These are phyloP conservation scores for Drosophila maculinotata DNA, from an alignment of 2,888 invertebrate genomes.

Conservation along the genomic window DNA sequence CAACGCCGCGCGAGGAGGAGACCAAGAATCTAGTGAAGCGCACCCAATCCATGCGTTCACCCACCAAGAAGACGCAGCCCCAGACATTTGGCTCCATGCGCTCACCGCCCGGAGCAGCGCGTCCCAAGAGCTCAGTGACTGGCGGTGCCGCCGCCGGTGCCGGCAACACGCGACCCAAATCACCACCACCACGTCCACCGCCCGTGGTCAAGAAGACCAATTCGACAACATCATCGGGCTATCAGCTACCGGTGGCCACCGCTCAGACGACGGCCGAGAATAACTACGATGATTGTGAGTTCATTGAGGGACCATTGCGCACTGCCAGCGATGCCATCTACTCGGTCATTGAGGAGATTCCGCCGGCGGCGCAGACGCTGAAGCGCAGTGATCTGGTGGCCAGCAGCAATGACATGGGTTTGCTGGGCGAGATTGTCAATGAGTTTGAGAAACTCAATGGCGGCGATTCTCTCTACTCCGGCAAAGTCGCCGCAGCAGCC, in stretches of 20 bases:
- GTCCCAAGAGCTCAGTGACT: slow-evolving; percentile 90
- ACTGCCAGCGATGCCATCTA: slow-evolving; percentile 92
- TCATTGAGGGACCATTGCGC: slow-evolving; percentile 86
- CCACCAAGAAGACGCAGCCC: slow-evolving; percentile 86
- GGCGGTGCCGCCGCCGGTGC: not conserved
- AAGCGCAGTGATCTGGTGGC: slow-evolving; percentile 84
- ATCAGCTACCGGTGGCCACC: slow-evolving; percentile 86
- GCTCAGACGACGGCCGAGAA: slow-evolving; percentile 82
- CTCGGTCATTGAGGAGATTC: slow-evolving; percentile 93
- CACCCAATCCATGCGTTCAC: slow-evolving; percentile 93
- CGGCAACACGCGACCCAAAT: slow-evolving; percentile 88
- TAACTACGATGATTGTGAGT: slow-evolving; percentile 92
- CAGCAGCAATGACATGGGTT: slow-evolving; percentile 87
- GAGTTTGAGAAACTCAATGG: slow-evolving; percentile 95
- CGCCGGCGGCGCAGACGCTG: slow-evolving; percentile 85
- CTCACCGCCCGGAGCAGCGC: slow-evolving; percentile 86
- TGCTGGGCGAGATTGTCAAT: slow-evolving; percentile 93
- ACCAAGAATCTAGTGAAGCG: slow-evolving; percentile 87
- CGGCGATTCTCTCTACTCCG: slow-evolving; percentile 94
- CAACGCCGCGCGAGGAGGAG: slow-evolving; percentile 85
- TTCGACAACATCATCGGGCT: slow-evolving; percentile 86
- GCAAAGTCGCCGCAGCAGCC: slow-evolving; percentile 86
- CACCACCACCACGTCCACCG: slow-evolving; percentile 90
- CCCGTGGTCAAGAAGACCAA: slow-evolving; percentile 84
- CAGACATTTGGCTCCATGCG: slow-evolving; percentile 94